Percentiles rank a stretch among this genome's conserved stretches.
phyloP scores from a whole-genome alignment of 2,888 invertebrate genomes.

The Dicyrtoma fusca region DNA sequence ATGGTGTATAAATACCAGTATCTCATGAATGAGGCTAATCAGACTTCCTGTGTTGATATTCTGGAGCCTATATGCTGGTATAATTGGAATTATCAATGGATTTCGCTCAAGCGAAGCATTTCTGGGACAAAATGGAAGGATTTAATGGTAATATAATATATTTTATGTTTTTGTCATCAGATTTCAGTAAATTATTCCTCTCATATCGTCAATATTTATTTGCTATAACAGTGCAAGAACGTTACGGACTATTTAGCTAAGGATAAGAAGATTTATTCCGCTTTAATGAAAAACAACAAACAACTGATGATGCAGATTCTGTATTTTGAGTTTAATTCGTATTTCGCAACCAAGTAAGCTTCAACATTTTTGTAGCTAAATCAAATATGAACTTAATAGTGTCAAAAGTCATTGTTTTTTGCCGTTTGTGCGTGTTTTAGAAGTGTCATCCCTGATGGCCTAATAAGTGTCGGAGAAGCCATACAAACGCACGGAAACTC shows the following conservation, averaged over 20 bases:
- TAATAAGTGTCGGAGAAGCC: slow-evolving; percentile 26
- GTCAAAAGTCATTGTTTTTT: background rate
- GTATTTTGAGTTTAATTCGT: slow-evolving; percentile 24
- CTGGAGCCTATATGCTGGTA: slow-evolving; percentile 20
- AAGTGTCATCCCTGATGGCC: slow-evolving; percentile 25
- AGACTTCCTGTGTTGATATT: slow-evolving; percentile 14
- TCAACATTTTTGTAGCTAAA: too few relatives aligned
- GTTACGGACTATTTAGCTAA: slow-evolving; percentile 8
- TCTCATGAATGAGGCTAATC: background rate
- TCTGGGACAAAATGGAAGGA: background rate
- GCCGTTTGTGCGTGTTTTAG: too few relatives aligned
- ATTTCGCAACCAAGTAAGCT: slow-evolving; percentile 31
- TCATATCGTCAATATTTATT: background rate
- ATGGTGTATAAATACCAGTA: slow-evolving; percentile 12
- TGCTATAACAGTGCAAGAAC: slow-evolving; percentile 8
- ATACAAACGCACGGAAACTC: background rate
- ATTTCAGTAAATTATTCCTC: background rate
- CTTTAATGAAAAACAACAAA: slow-evolving; percentile 13
- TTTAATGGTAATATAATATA: slow-evolving; percentile 16
- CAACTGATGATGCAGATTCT: slow-evolving; percentile 4
- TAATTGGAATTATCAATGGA: slow-evolving; percentile 34
- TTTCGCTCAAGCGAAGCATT: slow-evolving; percentile 14
- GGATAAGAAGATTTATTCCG: slow-evolving; percentile 3
- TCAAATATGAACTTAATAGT: too few relatives aligned
- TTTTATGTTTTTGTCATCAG: background rate